Conservation (phyloP, 2,797 vertebrate species). For the Ceyx erithaca region DNA sequence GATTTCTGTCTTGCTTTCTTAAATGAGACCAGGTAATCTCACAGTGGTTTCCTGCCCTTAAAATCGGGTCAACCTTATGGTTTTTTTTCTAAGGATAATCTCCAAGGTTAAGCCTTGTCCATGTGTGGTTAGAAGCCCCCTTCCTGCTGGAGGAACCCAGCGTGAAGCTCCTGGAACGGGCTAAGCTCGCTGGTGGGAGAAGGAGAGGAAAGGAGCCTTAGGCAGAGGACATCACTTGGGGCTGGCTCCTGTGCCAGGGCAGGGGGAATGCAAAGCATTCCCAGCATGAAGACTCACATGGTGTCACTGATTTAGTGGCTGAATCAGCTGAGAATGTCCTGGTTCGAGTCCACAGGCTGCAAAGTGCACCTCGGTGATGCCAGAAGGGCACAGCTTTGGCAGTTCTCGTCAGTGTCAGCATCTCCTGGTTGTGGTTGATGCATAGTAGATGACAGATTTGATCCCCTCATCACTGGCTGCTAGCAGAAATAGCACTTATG, state of each 20-base stretch:
- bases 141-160: neutral
- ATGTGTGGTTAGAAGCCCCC: accelerated
- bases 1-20: neutral
- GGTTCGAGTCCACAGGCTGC: neutral
- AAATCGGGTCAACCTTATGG: neutral
- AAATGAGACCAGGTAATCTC: neutral
- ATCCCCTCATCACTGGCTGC: accelerated
- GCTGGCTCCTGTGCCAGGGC: neutral
- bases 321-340: neutral
- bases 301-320: neutral
- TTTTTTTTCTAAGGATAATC: neutral
- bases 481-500: neutral
- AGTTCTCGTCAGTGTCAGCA: neutral
- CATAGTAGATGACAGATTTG: neutral
- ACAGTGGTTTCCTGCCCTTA: neutral
- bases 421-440: neutral
- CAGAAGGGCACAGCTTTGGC: neutral
- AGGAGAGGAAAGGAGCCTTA: neutral
- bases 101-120: neutral
- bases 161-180: accelerated
- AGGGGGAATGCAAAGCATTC: neutral
- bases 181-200: neutral
- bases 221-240: neutral
- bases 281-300: neutral
- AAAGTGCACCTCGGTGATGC: neutral